Evolutionary conservation across 1,140 invertebrate genomes (phyloP).

Genomic region (Drosophila athabasca): DNA sequence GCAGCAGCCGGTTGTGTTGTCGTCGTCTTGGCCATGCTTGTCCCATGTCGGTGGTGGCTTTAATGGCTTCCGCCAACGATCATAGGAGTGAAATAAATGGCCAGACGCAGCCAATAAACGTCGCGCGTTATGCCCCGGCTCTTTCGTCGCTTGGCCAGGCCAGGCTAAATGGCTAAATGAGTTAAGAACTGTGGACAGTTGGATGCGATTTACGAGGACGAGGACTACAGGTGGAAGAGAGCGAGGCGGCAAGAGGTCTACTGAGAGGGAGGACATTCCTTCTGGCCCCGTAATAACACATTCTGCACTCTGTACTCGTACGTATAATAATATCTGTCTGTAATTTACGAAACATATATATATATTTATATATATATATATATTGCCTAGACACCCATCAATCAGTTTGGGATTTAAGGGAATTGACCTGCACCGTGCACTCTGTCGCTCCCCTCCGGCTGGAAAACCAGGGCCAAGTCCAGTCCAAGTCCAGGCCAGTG

Average conservation of each 20-base stretch:
- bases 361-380: slow-evolving; percentile 41
- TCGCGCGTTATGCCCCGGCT: slow-evolving; percentile 72
- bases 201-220: slow-evolving; percentile 60
- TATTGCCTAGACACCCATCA: slow-evolving; percentile 77
- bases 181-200: slow-evolving; percentile 82
- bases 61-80: slow-evolving; percentile 83
- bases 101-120: slow-evolving; percentile 83
- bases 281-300: slow-evolving; percentile 64
- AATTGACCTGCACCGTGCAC: slow-evolving; percentile 62
- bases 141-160: slow-evolving; percentile 58
- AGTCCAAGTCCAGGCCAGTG: not conserved
- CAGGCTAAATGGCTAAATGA: slow-evolving; percentile 52
- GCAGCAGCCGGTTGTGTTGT: slow-evolving; percentile 19
- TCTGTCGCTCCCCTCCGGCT: slow-evolving; percentile 34
- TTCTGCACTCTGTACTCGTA: slow-evolving; percentile 50
- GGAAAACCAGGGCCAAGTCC: slow-evolving; percentile 26
- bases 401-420: slow-evolving; percentile 69
- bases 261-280: slow-evolving; percentile 51
- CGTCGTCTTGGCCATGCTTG: too few relatives aligned
- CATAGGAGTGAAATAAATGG: slow-evolving; percentile 83
- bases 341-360: slow-evolving; percentile 66
- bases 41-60: slow-evolving; percentile 70
- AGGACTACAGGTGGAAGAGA: not conserved
- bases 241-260: not conserved
- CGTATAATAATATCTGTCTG: slow-evolving; percentile 66